Evolutionary conservation across 2,113 vertebrate genomes (phyloP).

Genomic region (Opisthocomus hoazin): DNA sequence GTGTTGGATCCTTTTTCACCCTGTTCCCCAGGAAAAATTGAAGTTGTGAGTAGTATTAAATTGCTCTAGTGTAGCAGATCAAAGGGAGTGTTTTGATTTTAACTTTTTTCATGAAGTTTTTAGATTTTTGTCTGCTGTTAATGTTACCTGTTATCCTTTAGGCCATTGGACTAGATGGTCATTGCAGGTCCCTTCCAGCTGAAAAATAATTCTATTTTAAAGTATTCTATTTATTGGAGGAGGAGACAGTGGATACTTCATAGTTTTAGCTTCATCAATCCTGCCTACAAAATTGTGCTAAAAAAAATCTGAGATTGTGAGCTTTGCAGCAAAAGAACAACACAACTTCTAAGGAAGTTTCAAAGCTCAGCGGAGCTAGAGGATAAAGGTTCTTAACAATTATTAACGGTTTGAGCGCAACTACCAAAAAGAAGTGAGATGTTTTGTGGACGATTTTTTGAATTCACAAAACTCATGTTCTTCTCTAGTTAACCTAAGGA

Average conservation of each 20-base stretch:
- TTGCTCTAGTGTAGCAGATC: not conserved
- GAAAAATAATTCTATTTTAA: not conserved
- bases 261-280: not conserved
- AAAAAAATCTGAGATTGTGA: not conserved
- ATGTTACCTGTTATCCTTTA: not conserved
- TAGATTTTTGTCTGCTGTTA: not conserved
- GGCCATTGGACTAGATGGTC: not conserved
- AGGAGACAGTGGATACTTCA: not conserved
- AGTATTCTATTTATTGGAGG: not conserved
- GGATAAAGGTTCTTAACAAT: not conserved
- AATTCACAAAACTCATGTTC: not conserved
- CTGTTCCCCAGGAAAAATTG: not conserved
- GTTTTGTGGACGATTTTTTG: not conserved
- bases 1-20: not conserved
- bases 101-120: not conserved
- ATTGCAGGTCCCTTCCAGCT: not conserved
- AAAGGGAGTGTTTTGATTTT: not conserved
- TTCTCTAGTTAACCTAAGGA: not conserved
- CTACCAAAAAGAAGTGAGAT: not conserved
- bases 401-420: not conserved
- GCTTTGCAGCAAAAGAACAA: not conserved
- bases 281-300: not conserved
- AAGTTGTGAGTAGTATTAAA: not conserved
- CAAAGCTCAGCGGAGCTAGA: not conserved
- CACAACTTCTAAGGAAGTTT: not conserved